These are phyloP conservation scores for Saxidomus purpurata DNA, from an alignment of 1,140 invertebrate genomes.

Conservation along the genomic window DNA sequence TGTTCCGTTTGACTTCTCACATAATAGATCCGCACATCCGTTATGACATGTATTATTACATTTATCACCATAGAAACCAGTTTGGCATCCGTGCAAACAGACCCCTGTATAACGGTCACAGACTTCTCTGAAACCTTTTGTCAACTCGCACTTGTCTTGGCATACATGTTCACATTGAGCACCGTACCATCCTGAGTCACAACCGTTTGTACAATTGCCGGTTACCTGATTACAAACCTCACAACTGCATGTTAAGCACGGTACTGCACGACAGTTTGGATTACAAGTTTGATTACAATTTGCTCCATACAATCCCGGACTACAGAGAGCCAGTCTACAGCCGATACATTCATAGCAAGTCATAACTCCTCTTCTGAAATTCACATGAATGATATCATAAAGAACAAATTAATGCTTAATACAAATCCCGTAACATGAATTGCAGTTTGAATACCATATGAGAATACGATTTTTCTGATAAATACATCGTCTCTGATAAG, in stretches of 20 bases:
- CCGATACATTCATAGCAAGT: background rate
- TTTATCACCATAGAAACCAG: conserved; percentile 31
- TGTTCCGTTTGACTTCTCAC: conserved; percentile 13
- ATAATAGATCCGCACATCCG: conserved; percentile 10
- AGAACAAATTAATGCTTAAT: no score
- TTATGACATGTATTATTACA: conserved; percentile 43
- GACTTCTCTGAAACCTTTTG: background rate
- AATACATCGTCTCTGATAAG: no score
- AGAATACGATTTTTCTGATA: no score
- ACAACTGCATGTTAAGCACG: conserved; percentile 4
- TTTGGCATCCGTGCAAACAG: conserved; percentile 14
- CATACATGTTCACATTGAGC: conserved; percentile 18
- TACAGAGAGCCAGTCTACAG: background rate
- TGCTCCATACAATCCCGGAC: background rate
- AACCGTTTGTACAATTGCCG: conserved; percentile 40
- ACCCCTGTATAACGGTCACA: conserved; percentile 16
- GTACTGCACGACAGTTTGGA: conserved; percentile 31
- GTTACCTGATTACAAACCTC: conserved; percentile 2
- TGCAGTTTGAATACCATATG: no score
- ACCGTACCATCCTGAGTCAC: conserved; percentile 42
- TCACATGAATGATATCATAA: no score
- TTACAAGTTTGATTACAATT: conserved; percentile 20
- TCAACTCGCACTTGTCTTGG: background rate
- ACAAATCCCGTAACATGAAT: no score
- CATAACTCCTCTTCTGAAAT: background rate